phyloP scores from a whole-genome alignment of 2,797 vertebrate genomes.

The Kryptolebias ocellatus region DNA sequence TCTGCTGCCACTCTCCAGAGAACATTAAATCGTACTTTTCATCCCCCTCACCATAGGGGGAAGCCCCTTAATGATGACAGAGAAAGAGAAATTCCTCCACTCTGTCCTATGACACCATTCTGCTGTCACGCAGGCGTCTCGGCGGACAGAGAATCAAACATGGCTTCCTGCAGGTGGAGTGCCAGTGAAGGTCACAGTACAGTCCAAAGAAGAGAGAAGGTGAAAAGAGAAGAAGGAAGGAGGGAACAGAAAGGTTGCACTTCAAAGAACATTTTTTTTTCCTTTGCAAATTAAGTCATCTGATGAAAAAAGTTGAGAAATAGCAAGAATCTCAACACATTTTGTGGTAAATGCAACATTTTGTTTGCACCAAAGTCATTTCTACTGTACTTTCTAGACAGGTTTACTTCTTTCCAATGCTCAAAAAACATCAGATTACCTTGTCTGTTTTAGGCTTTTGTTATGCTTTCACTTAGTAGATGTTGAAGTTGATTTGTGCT shows the following conservation, averaged over 20 bases:
- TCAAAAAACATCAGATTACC: too few relatives aligned
- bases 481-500: slow-evolving; percentile 38
- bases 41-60: slow-evolving; percentile 88
- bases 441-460: slow-evolving; percentile 26
- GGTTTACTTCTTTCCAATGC: slow-evolving; percentile 12
- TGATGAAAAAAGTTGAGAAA: slow-evolving; percentile 58
- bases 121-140: slow-evolving; percentile 85
- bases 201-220: slow-evolving; percentile 75
- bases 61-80: slow-evolving; percentile 91
- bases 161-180: slow-evolving; percentile 91
- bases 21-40: slow-evolving; percentile 93
- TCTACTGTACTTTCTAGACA: not conserved
- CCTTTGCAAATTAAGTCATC: slow-evolving; percentile 88
- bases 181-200: slow-evolving; percentile 84
- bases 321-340: slow-evolving; percentile 13
- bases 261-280: slow-evolving; percentile 75
- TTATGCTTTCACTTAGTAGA: slow-evolving; percentile 34
- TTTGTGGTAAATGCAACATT: not conserved
- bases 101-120: slow-evolving; percentile 86
- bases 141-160: slow-evolving; percentile 87
- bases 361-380: not conserved
- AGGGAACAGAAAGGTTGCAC: slow-evolving; percentile 58
- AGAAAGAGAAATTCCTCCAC: slow-evolving; percentile 92
- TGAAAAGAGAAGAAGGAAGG: slow-evolving; percentile 51
- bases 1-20: slow-evolving; percentile 86